Evolutionary conservation across 2,113 vertebrate genomes (phyloP).

Genomic region (Cygnus atratus): DNA sequence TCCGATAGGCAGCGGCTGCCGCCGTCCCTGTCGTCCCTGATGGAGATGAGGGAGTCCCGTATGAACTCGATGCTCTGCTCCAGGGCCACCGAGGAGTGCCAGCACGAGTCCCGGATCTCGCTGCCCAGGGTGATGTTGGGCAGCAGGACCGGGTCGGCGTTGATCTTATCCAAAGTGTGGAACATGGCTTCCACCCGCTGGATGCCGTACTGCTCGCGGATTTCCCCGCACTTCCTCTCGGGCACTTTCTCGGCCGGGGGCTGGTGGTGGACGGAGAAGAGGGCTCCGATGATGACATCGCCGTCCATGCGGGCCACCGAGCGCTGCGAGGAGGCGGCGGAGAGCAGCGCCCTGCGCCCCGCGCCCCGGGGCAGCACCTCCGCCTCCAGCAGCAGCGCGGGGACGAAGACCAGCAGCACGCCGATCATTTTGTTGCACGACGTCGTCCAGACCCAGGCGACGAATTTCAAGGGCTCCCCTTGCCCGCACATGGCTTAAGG

Average conservation of each 20-base stretch:
- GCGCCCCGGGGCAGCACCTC: constrained; percentile 74
- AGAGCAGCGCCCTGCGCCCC: constrained; percentile 75
- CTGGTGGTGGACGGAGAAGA: constrained; percentile 98
- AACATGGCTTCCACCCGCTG: constrained; percentile 99
- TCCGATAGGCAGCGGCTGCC: constrained; percentile 90
- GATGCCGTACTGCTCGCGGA: constrained; percentile 98
- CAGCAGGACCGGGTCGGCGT: constrained; percentile 88
- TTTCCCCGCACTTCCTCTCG: constrained; percentile 95
- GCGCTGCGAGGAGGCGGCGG: constrained; percentile 82
- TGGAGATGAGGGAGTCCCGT: constrained; percentile 96
- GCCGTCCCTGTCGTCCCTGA: constrained; percentile 93
- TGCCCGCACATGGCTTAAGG: constrained; percentile 43
- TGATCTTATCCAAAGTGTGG: constrained; percentile 97
- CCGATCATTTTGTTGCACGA: constrained; percentile 85
- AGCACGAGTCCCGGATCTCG: constrained; percentile 98
- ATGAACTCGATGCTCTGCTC: constrained; percentile 99
- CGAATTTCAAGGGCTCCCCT: constrained; percentile 51
- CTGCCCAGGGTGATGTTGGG: constrained; percentile 97
- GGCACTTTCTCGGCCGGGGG: constrained; percentile 95
- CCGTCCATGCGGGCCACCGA: constrained; percentile 97
- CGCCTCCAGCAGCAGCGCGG: constrained; percentile 77
- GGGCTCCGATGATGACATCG: constrained; percentile 97
- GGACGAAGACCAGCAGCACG: constrained; percentile 78
- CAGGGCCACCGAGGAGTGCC: constrained; percentile 97
- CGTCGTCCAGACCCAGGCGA: constrained; percentile 72